Percentiles rank a stretch among this genome's conserved stretches.
phyloP scores from a whole-genome alignment of 2,113 vertebrate genomes.

The Takifugu flavidus region DNA sequence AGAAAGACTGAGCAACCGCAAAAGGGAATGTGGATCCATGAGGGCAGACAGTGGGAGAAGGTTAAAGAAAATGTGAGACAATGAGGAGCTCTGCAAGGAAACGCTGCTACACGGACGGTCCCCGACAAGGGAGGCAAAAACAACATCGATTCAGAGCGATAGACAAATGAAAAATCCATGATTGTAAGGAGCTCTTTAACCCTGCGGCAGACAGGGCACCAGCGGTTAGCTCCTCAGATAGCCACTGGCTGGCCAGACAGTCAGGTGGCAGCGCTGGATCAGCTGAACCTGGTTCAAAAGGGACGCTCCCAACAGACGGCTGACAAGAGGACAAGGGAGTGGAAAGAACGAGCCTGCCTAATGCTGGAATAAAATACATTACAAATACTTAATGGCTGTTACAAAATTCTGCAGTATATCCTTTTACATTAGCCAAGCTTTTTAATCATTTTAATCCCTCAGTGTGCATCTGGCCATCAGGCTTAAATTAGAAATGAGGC shows the following conservation, averaged over 20 bases:
- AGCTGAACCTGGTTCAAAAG: constrained; percentile 43
- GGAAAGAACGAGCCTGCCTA: neutral
- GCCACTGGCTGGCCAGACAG: constrained; percentile 17
- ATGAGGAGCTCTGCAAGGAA: constrained; percentile 48
- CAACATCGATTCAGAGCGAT: constrained; percentile 76
- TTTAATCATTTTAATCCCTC: constrained; percentile 30
- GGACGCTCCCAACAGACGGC: constrained; percentile 36
- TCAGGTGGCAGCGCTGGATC: constrained; percentile 27
- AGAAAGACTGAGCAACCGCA: constrained; percentile 11
- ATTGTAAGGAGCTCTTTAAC: constrained; percentile 61
- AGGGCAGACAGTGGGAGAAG: constrained; percentile 40
- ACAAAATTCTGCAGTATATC: constrained; percentile 1
- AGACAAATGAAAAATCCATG: constrained; percentile 81
- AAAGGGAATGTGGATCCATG: constrained; percentile 54
- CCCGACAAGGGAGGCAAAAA: constrained; percentile 68
- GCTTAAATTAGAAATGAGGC: constrained; percentile 23
- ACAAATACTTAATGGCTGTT: neutral
- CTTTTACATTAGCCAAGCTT: constrained; percentile 11
- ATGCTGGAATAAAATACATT: neutral
- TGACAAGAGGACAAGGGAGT: neutral
- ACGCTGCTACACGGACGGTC: constrained; percentile 68
- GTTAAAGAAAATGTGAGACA: constrained; percentile 26
- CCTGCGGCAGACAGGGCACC: constrained; percentile 57
- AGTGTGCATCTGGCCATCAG: constrained; percentile 25
- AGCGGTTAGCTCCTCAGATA: constrained; percentile 59